phyloP scores from a whole-genome alignment of 2,888 invertebrate genomes.

The Erebia palarica region DNA sequence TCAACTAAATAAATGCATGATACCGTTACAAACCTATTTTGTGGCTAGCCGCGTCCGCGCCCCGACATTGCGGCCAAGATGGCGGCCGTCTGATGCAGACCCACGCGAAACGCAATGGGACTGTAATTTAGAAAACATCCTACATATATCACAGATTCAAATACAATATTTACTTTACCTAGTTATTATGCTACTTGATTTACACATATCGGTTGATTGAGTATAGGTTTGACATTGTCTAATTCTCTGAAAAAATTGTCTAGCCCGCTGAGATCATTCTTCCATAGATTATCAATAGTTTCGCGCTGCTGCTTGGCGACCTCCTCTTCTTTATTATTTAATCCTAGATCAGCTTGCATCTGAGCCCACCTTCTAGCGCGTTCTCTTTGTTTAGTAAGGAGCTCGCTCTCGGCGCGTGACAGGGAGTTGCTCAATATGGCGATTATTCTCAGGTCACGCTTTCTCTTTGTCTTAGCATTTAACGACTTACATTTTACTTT shows the following conservation, averaged over 20 bases:
- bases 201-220: constrained; percentile 46
- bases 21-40: constrained; percentile 83
- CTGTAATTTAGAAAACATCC: constrained; percentile 82
- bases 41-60: constrained; percentile 83
- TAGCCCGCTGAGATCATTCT: constrained; percentile 84
- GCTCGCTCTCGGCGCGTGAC: constrained; percentile 82
- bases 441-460: constrained; percentile 84
- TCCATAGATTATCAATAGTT: constrained; percentile 78
- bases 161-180: constrained; percentile 66
- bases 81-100: constrained; percentile 80
- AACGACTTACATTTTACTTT: constrained; percentile 84
- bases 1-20: constrained; percentile 75
- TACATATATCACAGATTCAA: constrained; percentile 80
- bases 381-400: constrained; percentile 84
- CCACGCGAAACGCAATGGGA: constrained; percentile 83
- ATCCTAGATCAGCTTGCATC: constrained; percentile 78
- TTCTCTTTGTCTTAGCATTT: constrained; percentile 80
- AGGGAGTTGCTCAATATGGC: constrained; percentile 85
- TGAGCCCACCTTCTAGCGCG: constrained; percentile 84
- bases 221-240: constrained; percentile 81
- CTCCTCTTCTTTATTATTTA: constrained; percentile 73
- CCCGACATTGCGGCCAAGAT: constrained; percentile 80
- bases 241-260: constrained; percentile 86
- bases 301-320: constrained; percentile 68
- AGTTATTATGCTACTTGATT: constrained; percentile 48